These are phyloP conservation scores for Teleogryllus oceanicus DNA, from an alignment of 2,888 invertebrate species.

Conservation along the genomic window DNA sequence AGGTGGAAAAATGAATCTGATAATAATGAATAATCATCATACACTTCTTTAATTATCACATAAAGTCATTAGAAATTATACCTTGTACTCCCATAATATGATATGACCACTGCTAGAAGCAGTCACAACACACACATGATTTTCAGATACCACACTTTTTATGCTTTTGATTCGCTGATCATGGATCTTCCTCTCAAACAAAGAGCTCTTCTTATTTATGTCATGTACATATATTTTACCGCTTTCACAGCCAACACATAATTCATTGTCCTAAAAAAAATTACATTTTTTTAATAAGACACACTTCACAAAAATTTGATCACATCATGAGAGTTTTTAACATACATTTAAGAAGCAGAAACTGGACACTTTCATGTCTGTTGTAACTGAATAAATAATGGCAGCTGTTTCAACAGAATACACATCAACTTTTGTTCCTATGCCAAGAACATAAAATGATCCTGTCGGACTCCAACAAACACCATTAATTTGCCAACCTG, in stretches of 20 bases:
- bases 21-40: conserved; percentile 35
- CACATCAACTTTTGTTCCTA: conserved; percentile 69
- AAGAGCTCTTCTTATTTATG: conserved; percentile 43
- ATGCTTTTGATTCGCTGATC: conserved; percentile 66
- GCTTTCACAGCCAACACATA: conserved; percentile 71
- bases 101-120: conserved; percentile 77
- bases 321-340: neutral
- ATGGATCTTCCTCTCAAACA: conserved; percentile 55
- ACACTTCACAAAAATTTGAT: too few species aligned
- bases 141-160: conserved; percentile 49
- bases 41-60: neutral
- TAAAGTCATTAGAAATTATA: conserved; percentile 30
- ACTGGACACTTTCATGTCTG: conserved; percentile 66
- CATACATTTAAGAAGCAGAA: conserved; percentile 61
- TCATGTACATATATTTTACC: conserved; percentile 56
- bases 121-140: conserved; percentile 56
- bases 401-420: conserved; percentile 78
- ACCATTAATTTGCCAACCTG: conserved; percentile 35
- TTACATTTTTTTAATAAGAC: too few species aligned
- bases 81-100: conserved; percentile 63
- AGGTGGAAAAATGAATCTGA: conserved; percentile 24
- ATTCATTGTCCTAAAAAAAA: conserved; percentile 50
- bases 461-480: conserved; percentile 73
- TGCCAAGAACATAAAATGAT: conserved; percentile 69
- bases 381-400: conserved; percentile 62